Percentiles rank a stretch among this genome's conserved stretches.
phyloP scores from a whole-genome alignment of 2,797 vertebrate species.

The Ctenopoma kingsleyae region DNA sequence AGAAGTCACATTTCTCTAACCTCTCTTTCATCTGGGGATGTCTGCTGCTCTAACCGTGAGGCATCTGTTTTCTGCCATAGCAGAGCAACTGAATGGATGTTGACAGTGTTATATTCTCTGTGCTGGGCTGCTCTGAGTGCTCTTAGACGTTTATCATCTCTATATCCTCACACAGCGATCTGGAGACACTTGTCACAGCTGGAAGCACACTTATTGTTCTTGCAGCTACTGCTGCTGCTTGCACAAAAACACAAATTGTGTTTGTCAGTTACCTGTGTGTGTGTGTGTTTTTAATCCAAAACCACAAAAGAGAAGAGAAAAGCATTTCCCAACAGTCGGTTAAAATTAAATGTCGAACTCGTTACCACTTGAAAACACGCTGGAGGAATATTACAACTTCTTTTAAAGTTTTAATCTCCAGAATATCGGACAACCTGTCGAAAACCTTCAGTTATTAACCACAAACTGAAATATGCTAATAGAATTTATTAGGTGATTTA shows the following conservation, averaged over 20 bases:
- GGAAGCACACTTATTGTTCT: conserved; percentile 10
- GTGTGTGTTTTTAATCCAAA: not conserved
- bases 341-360: not conserved
- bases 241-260: not conserved
- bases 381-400: not conserved
- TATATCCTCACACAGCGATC: conserved; percentile 1
- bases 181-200: conserved; percentile 37
- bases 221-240: conserved; percentile 4
- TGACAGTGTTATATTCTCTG: conserved; percentile 14
- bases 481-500: not conserved
- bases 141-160: conserved; percentile 40
- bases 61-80: not conserved
- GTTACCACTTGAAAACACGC: not conserved
- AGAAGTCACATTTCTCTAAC: conserved; percentile 10
- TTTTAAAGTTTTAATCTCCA: not conserved
- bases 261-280: not conserved
- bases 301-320: not conserved
- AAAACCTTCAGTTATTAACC: not conserved
- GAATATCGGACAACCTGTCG: not conserved
- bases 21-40: conserved; percentile 19
- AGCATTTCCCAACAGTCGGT: not conserved
- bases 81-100: not conserved
- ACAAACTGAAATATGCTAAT: not conserved
- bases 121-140: conserved; percentile 9
- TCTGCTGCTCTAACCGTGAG: conserved; percentile 4